Evolutionary conservation across 2,113 vertebrate genomes (phyloP).

Genomic region (Vulpes vulpes): DNA sequence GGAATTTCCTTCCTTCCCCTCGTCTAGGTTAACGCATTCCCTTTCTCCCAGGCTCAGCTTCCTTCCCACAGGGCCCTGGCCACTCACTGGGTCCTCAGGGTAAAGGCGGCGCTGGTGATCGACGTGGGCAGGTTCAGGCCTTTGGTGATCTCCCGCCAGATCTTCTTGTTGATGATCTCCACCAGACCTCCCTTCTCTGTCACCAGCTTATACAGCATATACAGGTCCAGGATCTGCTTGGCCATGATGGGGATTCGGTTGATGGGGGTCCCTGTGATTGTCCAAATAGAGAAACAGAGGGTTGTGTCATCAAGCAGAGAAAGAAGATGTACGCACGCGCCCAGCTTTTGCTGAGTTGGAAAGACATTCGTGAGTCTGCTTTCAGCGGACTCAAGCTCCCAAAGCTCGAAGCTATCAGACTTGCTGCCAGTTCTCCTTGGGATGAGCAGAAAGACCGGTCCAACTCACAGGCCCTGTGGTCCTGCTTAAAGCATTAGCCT

Average conservation of each 20-base stretch:
- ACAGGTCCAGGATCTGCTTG: slow-evolving; percentile 97
- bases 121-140: slow-evolving; percentile 98
- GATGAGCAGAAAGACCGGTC: neutral
- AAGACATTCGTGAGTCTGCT: neutral
- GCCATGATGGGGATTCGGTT: slow-evolving; percentile 99
- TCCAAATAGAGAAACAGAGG: slow-evolving; percentile 21
- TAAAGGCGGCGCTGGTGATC: slow-evolving; percentile 98
- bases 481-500: neutral
- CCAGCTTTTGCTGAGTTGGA: neutral
- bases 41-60: rapidly evolving
- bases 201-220: slow-evolving; percentile 97
- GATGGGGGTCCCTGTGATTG: slow-evolving; percentile 95
- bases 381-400: neutral
- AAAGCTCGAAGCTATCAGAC: neutral
- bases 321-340: neutral
- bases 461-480: neutral
- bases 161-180: slow-evolving; percentile 99
- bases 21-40: neutral
- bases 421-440: neutral
- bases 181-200: slow-evolving; percentile 98
- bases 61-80: neutral
- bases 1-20: slow-evolving; percentile 56
- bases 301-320: neutral
- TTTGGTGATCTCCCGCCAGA: slow-evolving; percentile 99
- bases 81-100: slow-evolving; percentile 96